These are phyloP conservation scores for Cyclura pinguis DNA, from an alignment of 2,797 vertebrate species.

Conservation along the genomic window DNA sequence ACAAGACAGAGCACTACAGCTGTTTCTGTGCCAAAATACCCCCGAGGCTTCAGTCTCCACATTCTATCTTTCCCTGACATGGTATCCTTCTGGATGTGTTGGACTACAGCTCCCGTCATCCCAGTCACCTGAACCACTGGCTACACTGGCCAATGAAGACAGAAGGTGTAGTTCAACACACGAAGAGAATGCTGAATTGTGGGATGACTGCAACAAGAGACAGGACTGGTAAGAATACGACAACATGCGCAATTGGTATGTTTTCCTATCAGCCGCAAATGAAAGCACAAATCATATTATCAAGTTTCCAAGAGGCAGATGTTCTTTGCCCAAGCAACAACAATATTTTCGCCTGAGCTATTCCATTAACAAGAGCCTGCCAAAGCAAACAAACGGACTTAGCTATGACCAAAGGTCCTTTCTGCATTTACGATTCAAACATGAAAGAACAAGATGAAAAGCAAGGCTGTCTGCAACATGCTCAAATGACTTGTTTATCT, in stretches of 20 bases:
- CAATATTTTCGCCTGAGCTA: neutral
- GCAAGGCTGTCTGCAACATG: neutral
- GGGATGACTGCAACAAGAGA: neutral
- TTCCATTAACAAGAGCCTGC: neutral
- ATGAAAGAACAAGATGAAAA: constrained; percentile 18
- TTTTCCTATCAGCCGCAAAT: neutral
- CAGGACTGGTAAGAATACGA: neutral
- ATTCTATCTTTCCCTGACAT: neutral
- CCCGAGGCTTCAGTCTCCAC: neutral
- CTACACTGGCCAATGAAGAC: neutral
- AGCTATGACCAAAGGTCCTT: constrained; percentile 4
- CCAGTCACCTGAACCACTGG: neutral
- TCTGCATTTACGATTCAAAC: neutral
- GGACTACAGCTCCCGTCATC: neutral
- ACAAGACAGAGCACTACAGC: no score
- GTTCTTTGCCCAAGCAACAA: neutral
- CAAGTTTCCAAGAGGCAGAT: neutral
- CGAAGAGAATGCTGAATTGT: neutral
- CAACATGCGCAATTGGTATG: neutral
- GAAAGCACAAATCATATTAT: neutral
- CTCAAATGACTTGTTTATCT: neutral
- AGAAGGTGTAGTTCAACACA: neutral
- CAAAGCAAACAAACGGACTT: constrained; percentile 6
- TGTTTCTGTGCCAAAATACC: no score
- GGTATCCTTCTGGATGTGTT: neutral